phyloP scores from a whole-genome alignment of 2,797 vertebrate species.

The Peromyscus melanophrys region DNA sequence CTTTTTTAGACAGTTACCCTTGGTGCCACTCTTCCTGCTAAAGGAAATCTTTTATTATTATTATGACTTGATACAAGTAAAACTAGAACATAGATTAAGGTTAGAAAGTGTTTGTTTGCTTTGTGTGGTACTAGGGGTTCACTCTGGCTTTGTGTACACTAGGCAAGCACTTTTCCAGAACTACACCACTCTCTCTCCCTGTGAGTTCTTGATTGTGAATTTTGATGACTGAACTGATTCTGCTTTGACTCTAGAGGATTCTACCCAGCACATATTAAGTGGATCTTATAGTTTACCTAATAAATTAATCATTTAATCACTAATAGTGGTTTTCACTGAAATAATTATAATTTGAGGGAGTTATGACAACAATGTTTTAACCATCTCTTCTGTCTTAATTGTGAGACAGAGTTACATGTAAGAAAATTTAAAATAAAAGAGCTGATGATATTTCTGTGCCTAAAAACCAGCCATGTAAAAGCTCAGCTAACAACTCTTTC shows the following conservation, averaged over 20 bases:
- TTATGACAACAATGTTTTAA: neutral
- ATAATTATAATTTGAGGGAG: neutral
- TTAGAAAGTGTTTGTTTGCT: neutral
- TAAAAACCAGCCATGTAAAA: conserved; percentile 26
- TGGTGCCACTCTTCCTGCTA: neutral
- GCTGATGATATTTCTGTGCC: neutral
- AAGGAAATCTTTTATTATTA: neutral
- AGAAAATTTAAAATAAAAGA: neutral
- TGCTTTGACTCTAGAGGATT: neutral
- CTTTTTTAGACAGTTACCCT: neutral
- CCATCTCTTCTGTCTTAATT: neutral
- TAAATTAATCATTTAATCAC: conserved; percentile 18
- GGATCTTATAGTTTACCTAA: neutral
- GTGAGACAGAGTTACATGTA: neutral
- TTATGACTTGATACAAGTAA: neutral
- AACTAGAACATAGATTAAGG: conserved; percentile 1
- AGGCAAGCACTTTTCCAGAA: neutral
- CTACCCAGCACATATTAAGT: neutral
- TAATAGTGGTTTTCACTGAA: neutral
- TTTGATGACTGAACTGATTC: neutral
- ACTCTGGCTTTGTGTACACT: too few species aligned
- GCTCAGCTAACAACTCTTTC: neutral
- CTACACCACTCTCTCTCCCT: neutral
- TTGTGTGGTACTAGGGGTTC: neutral
- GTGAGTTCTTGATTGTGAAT: neutral